Evolutionary conservation across 2,888 invertebrate genomes (phyloP), one percentile per base, ranked within the genome.

Genomic region (Pachliopta kotzebuea): DNA sequence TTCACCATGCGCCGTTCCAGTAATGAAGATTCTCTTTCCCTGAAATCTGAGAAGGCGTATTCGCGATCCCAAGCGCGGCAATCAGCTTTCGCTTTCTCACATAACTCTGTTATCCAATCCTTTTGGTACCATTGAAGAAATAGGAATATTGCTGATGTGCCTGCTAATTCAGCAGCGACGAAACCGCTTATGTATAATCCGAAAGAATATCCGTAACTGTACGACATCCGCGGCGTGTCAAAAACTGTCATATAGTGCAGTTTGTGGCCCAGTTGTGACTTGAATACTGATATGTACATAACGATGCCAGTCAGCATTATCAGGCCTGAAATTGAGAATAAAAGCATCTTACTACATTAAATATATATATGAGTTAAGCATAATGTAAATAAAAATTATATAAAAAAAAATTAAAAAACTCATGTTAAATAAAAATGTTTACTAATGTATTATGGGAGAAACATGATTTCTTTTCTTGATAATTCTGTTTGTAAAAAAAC

Each of bases 221-320:
- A 97, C 65, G 95, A 96, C 92, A 97, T 96, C 62, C 95, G 92
- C 1, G 97, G 95, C 52, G 95, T 95, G 78, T 96, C 94, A 67
- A 96, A 94, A 60, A 95, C 93, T 23, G 96, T 96, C 79, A 95
- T 94, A 67, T 97, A 95, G 68, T 96, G 93, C 66, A 98, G 92
- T 86, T 98, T 98, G 77, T 95, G 95, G 55, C 97, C 97, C 56
- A 98, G 94, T 93, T 98, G 97, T 14, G 97, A 95, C 87, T 98
- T 98, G 84, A 98, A 95, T 77, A 97, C 95, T 64, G 97, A 97
- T 92, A 98, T 97, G 93, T 97, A 98, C 93, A 97, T 96, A 78
- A 98, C 96, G 84, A 98, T 94, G 58, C 97, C 98, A 73, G 96
- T 96, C 75, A 98, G 93, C 96, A 98, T 97, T 71, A 97, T 93